Evolutionary conservation across 2,888 invertebrate species (phyloP).

Genomic region (Julus scanicus): DNA sequence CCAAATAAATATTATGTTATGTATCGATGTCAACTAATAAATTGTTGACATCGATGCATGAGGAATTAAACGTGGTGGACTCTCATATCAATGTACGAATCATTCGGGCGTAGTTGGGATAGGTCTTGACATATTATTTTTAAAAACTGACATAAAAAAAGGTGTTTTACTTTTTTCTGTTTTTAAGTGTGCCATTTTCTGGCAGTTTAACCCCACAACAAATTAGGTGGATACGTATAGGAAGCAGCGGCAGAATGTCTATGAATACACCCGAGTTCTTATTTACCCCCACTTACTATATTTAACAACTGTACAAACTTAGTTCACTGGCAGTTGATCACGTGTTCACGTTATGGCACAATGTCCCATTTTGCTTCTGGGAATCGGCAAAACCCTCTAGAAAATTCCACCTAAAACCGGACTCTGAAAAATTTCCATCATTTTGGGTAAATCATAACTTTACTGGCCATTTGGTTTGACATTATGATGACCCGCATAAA

Average conservation of each 20-base stretch:
- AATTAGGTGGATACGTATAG: neutral
- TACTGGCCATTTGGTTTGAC: too few relatives aligned
- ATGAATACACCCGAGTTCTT: neutral
- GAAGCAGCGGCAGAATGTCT: neutral
- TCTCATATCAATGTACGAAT: slow-evolving; percentile 1
- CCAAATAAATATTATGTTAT: neutral
- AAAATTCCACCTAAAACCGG: too few relatives aligned
- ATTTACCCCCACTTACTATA: neutral
- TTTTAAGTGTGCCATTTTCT: neutral
- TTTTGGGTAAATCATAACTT: too few relatives aligned
- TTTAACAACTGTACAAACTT: neutral
- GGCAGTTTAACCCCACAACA: slow-evolving; percentile 4
- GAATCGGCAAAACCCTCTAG: too few relatives aligned
- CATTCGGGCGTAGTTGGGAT: neutral
- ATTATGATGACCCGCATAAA: too few relatives aligned
- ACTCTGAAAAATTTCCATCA: too few relatives aligned
- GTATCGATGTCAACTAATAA: slow-evolving; percentile 35
- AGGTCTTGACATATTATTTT: neutral
- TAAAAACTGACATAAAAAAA: neutral
- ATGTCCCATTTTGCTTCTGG: too few relatives aligned
- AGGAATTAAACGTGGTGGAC: neutral
- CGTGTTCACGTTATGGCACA: too few relatives aligned
- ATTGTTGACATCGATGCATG: slow-evolving; percentile 34
- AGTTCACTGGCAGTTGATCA: too few relatives aligned
- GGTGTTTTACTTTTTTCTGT: slow-evolving; percentile 3